phyloP scores from a whole-genome alignment of 2,797 vertebrate genomes.

The Limosa lapponica region DNA sequence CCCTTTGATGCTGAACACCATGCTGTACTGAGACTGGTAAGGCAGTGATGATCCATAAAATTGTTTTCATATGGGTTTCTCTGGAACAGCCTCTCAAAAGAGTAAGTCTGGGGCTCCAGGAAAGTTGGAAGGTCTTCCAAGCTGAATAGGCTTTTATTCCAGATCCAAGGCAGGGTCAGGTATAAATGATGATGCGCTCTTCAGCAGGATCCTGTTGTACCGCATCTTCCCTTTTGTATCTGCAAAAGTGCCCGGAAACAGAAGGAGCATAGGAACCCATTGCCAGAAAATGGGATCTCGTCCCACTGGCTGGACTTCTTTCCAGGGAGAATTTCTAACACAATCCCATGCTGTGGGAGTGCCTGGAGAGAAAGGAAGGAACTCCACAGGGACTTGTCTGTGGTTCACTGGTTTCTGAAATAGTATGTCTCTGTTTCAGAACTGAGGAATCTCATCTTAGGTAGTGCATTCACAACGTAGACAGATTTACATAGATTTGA shows the following conservation, averaged over 20 bases:
- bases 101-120: neutral
- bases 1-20: neutral
- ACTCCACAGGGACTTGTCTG: neutral
- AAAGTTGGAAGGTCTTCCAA: neutral
- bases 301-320: neutral
- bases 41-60: neutral
- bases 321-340: neutral
- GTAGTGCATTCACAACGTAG: constrained; percentile 17
- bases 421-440: neutral
- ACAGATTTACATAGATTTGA: neutral
- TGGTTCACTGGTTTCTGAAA: constrained; percentile 34
- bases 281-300: neutral
- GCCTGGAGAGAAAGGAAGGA: neutral
- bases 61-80: neutral
- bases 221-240: neutral
- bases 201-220: neutral
- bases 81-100: neutral
- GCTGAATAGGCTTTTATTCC: neutral
- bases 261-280: neutral
- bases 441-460: neutral
- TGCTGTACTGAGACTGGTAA: neutral
- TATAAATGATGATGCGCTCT: neutral
- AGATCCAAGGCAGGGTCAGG: neutral
- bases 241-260: neutral
- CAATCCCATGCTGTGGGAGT: neutral